A percentile compares a stretch with the other conserved stretches of the same genome.
phyloP scores from a whole-genome alignment of 2,888 invertebrate genomes.

The Agrotis segetum region DNA sequence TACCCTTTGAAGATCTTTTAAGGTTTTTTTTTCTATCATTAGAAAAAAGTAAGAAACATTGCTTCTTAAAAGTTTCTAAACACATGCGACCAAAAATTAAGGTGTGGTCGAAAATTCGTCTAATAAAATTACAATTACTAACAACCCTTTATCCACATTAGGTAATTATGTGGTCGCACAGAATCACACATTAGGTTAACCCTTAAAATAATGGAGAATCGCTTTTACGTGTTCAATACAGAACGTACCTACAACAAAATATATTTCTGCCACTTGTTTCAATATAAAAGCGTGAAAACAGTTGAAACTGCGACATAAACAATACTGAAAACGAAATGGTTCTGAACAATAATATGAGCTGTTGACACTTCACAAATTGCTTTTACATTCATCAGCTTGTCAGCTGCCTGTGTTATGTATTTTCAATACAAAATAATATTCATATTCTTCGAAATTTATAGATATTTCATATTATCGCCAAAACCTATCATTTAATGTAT shows the following conservation, averaged over 20 bases:
- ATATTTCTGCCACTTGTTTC: slow-evolving; percentile 10
- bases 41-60: neutral
- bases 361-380: slow-evolving; percentile 49
- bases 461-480: slow-evolving; percentile 11
- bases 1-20: no score
- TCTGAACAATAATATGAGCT: slow-evolving; percentile 22
- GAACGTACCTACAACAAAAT: slow-evolving; percentile 14
- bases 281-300: slow-evolving; percentile 23
- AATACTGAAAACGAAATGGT: slow-evolving; percentile 29
- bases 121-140: neutral
- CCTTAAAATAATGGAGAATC: slow-evolving; percentile 5
- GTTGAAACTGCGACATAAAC: slow-evolving; percentile 35
- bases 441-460: slow-evolving; percentile 9
- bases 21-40: no score
- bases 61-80: neutral
- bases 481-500: slow-evolving; percentile 32
- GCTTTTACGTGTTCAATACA: neutral
- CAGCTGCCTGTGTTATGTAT: slow-evolving; percentile 17
- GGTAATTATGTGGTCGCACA: neutral
- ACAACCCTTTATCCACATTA: slow-evolving; percentile 3
- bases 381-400: slow-evolving; percentile 42
- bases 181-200: neutral
- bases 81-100: neutral
- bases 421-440: slow-evolving; percentile 31
- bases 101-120: neutral